Evolutionary conservation across 1,140 invertebrate species (phyloP), one percentile per base, ranked within the genome.

Genomic region (Forficula auricularia): DNA sequence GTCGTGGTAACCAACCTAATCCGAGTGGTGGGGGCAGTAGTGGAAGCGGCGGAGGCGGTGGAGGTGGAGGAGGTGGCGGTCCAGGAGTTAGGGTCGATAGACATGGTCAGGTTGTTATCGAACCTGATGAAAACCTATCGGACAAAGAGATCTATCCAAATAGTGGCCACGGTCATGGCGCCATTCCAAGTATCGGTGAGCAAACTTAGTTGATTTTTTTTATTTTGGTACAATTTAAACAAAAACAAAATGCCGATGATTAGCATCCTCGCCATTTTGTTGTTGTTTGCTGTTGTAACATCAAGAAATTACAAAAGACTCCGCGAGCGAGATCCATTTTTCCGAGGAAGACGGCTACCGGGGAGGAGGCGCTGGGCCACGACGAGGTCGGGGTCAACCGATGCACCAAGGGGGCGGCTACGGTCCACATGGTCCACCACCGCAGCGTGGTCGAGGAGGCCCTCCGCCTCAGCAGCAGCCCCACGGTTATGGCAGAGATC

Each of bases 271-370:
- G 22, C 22, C 22, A 27, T 27, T 27, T 27, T 27, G 22, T 27
- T 27, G 22, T 27, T 27, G 22, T 27, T 27, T 27, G 22, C 10
- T 27, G 22, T 27, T 27, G 22, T 6, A 27, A 4, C 22, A 10
- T 27, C 56, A 67, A 73, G 85, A 89, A 75, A 88, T 90, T 55
- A 88, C 82, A 51, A 82, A 84, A 71, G 82, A 88, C 61, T 74
- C 77, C 46, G 64, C 62, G 8, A 71, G 70, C 48, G 72, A 75
- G 47, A 64, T 61, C 13, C 72, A 69, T 56, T 66, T 68, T 47
- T 59, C 56, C 41, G 59, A 64, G 47, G 63, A 65, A 15, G 58
- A 61, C 34, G 56, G 53, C 14, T 43, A 49, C 19, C 48, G 47
- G 12, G 44, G 51, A 15, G 53, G 61, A 48, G 63, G 57, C 49